Evolutionary conservation across 2,797 vertebrate species (phyloP), one percentile per base, ranked within the genome.

Genomic region (Falco biarmicus): DNA sequence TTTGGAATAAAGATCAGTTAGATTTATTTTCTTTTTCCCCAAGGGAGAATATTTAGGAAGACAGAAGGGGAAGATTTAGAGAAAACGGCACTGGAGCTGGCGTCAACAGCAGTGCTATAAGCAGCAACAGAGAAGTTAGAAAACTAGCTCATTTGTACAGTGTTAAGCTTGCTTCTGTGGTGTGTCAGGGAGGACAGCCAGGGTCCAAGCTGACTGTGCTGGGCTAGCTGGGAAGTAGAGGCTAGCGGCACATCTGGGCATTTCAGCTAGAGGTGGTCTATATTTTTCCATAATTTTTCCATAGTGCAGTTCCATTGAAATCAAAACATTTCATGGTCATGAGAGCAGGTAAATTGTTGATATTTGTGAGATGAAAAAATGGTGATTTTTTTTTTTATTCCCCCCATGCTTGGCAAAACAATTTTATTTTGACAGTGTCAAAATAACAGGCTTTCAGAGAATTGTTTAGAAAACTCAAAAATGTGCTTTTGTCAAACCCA

Each of bases 391-490:
- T 39, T 3, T 12, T 9, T 45, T 19, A 45, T 8, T 8, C 24
- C 39, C 24, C 29, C 28, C 2, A 2, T 17, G 5, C 56, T 68
- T 89, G 45, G 93, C 84, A 77, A 92, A 93, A 37, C 51, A 68
- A 80, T 87, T 91, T 60, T 93, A 64, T 90, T 95, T 91, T 83
- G 75, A 81, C 50, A 64, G 26, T 13, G 19, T 84, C 84, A 89
- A 87, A 91, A 93, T 61, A 87, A 80, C 66, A 93, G 68, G 29
- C 59, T 91, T 84, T 65, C 53, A 61, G 57, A 69, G 61, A 86
- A 92, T 88, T 92, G 82, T 82, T 94, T 89, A 54, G 78, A 86
- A 93, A 93, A 87, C 48, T 92, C 5, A 11, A 54, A 89, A 89
- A 89, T 10, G 31, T 31, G 50, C 41, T 86, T 95, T 92, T 94